phyloP scores from a whole-genome alignment of 2,888 invertebrate genomes.

The Coenonympha arcania region DNA sequence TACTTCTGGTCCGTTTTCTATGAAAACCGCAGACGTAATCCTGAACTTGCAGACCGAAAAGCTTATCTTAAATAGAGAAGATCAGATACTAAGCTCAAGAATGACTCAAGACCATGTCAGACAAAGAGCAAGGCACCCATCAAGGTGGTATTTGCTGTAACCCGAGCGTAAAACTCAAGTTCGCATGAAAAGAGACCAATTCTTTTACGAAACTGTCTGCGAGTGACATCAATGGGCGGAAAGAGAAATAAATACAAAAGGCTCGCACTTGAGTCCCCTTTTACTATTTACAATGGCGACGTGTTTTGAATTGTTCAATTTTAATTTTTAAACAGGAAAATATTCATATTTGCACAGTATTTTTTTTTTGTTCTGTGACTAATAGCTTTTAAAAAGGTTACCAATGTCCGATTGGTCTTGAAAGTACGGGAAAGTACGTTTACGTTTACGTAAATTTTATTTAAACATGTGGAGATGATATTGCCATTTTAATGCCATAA shows the following conservation, averaged over 20 bases:
- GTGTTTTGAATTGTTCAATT: slow-evolving; percentile 20
- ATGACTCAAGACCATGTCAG: background rate
- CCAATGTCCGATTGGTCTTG: too few relatives aligned
- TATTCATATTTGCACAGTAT: background rate
- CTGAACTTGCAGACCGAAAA: too few relatives aligned
- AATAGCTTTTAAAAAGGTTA: too few relatives aligned
- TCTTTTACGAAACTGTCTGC: slow-evolving; percentile 22
- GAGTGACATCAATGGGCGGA: slow-evolving; percentile 25
- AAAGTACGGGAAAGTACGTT: too few relatives aligned
- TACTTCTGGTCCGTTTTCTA: too few relatives aligned
- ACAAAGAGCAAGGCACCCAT: slow-evolving; percentile 6
- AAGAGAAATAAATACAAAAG: slow-evolving; percentile 24
- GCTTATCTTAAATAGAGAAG: too few relatives aligned
- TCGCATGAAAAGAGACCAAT: slow-evolving; percentile 16
- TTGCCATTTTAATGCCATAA: too few relatives aligned
- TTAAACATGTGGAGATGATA: too few relatives aligned
- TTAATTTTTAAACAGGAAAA: slow-evolving; percentile 6
- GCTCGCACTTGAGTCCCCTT: slow-evolving; percentile 20
- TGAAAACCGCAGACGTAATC: too few relatives aligned
- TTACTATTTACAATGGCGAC: slow-evolving; percentile 17
- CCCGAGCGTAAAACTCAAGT: slow-evolving; percentile 8
- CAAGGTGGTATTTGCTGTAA: slow-evolving; percentile 4
- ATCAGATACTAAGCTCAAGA: too few relatives aligned
- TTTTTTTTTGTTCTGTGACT: too few relatives aligned
- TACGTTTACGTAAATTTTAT: too few relatives aligned